Base-by-base conservation (phyloP, 2,888 invertebrate genomes). In the Phaedon cochleariae region DNA sequence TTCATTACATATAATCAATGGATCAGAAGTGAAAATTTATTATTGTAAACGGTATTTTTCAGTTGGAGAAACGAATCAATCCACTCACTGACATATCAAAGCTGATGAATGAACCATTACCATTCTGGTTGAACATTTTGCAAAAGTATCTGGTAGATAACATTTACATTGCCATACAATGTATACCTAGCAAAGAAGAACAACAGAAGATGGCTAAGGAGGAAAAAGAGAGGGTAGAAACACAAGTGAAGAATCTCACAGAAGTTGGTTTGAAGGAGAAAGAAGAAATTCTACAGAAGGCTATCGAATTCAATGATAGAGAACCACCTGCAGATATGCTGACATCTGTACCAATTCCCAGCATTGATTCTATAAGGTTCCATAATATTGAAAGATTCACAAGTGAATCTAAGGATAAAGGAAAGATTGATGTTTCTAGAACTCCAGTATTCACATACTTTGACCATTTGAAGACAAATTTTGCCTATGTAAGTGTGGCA, bases 381-480 rank as follows among this genome's bases (percentile, higher is more conserved):
- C 90, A 92, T 82, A 81, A 85, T 62, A 86, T 84, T 18, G 69
- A 66, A 2, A 72, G 83, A 29, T 88, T 84, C 71, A 82, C 83
- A 12, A 84, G 85, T 20, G 84, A 83, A 46, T 79, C 80, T 12
- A 53, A 69, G 15, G 68, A 85, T 34, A 85, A 85, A 60, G 84
- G 85, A 73, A 85, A 87, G 0, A 82, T 88, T 74, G 86, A 90
- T 78, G 83, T 92, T 10, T 81, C 83, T 1, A 84, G 89, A 53
- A 82, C 94, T 49, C 94, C 95, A 0, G 84, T 94, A 18, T 91
- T 89, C 77, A 89, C 94, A 0, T 90, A 93, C 72, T 85, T 94
- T 55, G 93, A 95, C 83, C 90, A 93, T 80, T 84, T 95, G 54
- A 90, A 92, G 72, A 92, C 93, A 1, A 93, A 92, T 82, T 95